Evolutionary conservation across 2,888 invertebrate genomes (phyloP).

Genomic region (Lissonota sp.): DNA sequence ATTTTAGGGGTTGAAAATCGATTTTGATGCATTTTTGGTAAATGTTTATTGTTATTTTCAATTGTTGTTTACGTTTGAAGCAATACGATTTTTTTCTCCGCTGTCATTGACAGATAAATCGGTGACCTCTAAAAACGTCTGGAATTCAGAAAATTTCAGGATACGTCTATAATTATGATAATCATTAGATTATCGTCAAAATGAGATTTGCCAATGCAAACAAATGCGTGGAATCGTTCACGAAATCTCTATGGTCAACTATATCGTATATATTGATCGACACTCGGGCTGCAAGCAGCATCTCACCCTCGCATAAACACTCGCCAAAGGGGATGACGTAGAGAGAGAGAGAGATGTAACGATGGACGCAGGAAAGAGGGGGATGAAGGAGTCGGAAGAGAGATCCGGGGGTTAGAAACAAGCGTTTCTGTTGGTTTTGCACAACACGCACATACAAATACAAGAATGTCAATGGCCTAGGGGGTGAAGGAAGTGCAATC

Average conservation of each 20-base stretch:
- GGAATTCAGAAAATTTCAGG: too few species aligned
- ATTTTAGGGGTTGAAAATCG: too few species aligned
- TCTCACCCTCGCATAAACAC: constrained; percentile 70
- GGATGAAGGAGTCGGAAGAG: constrained; percentile 24
- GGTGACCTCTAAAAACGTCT: too few species aligned
- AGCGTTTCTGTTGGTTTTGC: constrained; percentile 11
- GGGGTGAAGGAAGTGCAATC: constrained; percentile 21
- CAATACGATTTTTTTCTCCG: too few species aligned
- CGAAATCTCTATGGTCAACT: constrained; percentile 73
- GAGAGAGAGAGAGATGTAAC: constrained; percentile 30
- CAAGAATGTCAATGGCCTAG: constrained; percentile 1
- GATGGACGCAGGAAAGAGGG: background rate
- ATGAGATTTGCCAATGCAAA: constrained; percentile 56
- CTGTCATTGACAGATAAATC: too few species aligned
- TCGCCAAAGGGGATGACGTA: constrained; percentile 52
- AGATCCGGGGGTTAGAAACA: constrained; percentile 40
- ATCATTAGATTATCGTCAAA: constrained; percentile 36
- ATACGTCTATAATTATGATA: too few species aligned
- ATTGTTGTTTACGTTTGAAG: too few species aligned
- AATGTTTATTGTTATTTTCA: too few species aligned
- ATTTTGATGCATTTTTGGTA: too few species aligned
- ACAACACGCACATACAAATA: background rate
- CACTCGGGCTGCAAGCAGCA: constrained; percentile 68
- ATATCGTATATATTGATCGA: constrained; percentile 74
- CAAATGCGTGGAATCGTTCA: constrained; percentile 58